A percentile compares a stretch with the other conserved stretches of the same genome.
Evolutionary conservation across 2,113 vertebrate species (phyloP).

Genomic region (Monopterus albus): DNA sequence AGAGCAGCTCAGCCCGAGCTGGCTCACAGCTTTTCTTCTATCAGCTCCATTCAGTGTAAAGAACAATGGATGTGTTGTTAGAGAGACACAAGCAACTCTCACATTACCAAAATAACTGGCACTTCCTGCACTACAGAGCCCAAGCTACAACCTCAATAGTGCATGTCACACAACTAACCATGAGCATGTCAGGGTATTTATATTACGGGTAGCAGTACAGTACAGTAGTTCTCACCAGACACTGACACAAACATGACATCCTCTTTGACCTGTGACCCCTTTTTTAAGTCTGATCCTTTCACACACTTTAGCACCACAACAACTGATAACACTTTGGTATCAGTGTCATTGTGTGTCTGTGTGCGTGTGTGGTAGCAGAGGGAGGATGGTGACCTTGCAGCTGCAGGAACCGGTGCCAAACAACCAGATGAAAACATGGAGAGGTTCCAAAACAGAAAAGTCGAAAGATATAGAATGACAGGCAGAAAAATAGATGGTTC

Average conservation of each 20-base stretch:
- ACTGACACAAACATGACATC: slow-evolving; percentile 55
- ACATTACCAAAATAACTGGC: slow-evolving; percentile 33
- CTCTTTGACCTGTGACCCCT: slow-evolving; percentile 55
- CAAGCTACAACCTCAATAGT: not conserved
- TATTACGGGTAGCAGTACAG: slow-evolving; percentile 41
- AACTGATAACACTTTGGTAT: slow-evolving; percentile 43
- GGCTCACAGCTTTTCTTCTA: slow-evolving; percentile 10
- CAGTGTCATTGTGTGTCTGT: slow-evolving; percentile 11
- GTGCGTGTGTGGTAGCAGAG: slow-evolving; percentile 9
- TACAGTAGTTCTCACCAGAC: slow-evolving; percentile 51
- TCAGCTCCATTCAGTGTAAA: slow-evolving; percentile 12
- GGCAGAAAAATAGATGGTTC: not conserved
- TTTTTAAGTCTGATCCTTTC: slow-evolving; percentile 32
- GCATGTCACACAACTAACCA: slow-evolving; percentile 19
- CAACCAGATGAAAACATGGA: slow-evolving; percentile 40
- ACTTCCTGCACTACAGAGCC: slow-evolving; percentile 14
- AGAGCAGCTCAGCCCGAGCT: slow-evolving; percentile 6
- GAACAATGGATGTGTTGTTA: slow-evolving; percentile 54
- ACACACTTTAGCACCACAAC: slow-evolving; percentile 38
- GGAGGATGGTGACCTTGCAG: slow-evolving; percentile 44
- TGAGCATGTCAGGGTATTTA: slow-evolving; percentile 44
- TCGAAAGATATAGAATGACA: not conserved
- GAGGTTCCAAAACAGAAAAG: slow-evolving; percentile 40
- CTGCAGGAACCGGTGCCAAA: slow-evolving; percentile 42
- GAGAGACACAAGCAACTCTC: slow-evolving; percentile 31